Evolutionary conservation across 2,888 invertebrate genomes (phyloP), one percentile per base, ranked within the genome.

Genomic region (Quadroppia sp.): DNA sequence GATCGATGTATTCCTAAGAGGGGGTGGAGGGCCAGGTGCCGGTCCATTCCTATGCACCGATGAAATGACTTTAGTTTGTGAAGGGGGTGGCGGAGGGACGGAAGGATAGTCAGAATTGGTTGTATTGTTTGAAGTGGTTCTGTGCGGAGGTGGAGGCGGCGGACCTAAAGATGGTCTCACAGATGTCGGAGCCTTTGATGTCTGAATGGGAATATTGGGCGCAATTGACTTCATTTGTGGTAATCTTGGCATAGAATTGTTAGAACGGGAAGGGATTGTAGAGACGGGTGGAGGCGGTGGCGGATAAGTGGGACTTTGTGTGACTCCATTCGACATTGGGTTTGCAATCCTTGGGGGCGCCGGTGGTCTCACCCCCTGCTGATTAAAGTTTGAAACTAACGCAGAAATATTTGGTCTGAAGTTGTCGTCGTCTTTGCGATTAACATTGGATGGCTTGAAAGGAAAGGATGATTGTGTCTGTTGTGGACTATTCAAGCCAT

Each of bases 1-100:
- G 11, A 74, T 87, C 1, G 88, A 88, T 0, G 88, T 87, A 78
- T 86, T 86, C 75, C 88, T 84, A 7, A 86, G 86, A 0, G 88
- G 88, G 7, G 88, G 88, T 75, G 83, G 81, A 0, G 86, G 86
- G 20, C 45, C 40, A 13, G 72, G 42, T 32, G 42, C 17, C 9
- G 15, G 17, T 13, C 45, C 87, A n/a, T 86, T 86, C 20, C 64
- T 64, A 1, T 30, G 15, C 4, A 36, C 20, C 23, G 40, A 64
- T 13, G 42, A 17, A 28, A 25, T 17, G 15, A 53, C 17, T 36
- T 40, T 61, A 2, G 61, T 59, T 32, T 86, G 85, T 48, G 86
- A 80, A 1, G 83, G 77, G 1, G 76, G 81, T 0, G 85, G 84
- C 71, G 85, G 85, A 7, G 84, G 82, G 7, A 84, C 83, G 0